Conservation (phyloP, 30 jellyfish, hydroid and myxozoan genomes). For the Cassiopea xamachana region DNA sequence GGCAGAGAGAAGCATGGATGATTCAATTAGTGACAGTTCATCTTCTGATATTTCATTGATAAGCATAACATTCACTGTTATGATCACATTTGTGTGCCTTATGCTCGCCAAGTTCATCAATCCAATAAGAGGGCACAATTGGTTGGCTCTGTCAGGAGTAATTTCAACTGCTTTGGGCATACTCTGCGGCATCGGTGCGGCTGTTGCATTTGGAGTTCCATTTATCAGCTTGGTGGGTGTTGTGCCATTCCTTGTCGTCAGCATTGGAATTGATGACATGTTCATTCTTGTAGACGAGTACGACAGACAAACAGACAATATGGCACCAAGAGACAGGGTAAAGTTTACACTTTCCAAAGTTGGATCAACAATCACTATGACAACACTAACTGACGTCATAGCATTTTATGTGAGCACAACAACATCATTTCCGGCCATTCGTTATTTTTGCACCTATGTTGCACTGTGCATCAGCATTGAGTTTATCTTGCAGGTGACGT, state of each 20-base stretch:
- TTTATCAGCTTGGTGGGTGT: constrained; percentile 79
- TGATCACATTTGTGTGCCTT: constrained; percentile 75
- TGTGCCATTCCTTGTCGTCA: constrained; percentile 83
- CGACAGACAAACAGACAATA: constrained; percentile 46
- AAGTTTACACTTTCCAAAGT: constrained; percentile 60
- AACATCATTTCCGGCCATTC: constrained; percentile 76
- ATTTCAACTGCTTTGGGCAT: constrained; percentile 64
- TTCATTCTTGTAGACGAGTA: constrained; percentile 73
- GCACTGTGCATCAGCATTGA: constrained; percentile 64
- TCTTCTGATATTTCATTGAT: constrained; percentile 47
- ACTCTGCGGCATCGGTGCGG: constrained; percentile 69
- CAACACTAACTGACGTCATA: constrained; percentile 81
- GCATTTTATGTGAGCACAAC: constrained; percentile 79
- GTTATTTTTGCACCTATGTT: constrained; percentile 72
- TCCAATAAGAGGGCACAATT: constrained; percentile 66
- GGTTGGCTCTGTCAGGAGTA: constrained; percentile 65
- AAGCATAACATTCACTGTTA: constrained; percentile 66
- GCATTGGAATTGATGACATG: constrained; percentile 88
- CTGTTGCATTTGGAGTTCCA: constrained; percentile 70
- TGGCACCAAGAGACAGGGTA: constrained; percentile 41
- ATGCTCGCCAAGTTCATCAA: constrained; percentile 31
- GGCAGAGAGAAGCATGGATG: constrained; percentile 70
- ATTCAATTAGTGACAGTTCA: constrained; percentile 54
- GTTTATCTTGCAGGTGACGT: constrained; percentile 62
- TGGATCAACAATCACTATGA: constrained; percentile 87